Evolutionary conservation across 2,888 invertebrate genomes (phyloP).

Genomic region (Neuroscelio doddi): DNA sequence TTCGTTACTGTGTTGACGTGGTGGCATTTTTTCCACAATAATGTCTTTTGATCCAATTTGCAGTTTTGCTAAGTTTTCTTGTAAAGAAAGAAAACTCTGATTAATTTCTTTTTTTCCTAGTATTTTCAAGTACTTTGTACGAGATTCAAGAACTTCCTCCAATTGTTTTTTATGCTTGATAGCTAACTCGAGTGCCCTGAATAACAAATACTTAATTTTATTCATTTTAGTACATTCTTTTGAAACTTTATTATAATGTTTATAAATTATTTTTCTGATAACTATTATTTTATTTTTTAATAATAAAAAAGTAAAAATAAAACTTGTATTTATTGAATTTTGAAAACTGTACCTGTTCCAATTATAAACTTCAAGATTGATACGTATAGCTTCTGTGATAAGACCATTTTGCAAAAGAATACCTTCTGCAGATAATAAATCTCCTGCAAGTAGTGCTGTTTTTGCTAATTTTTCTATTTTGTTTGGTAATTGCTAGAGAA

Average conservation of each 20-base stretch:
- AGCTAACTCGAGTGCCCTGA: slow-evolving; percentile 83
- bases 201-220: slow-evolving; percentile 37
- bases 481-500: slow-evolving; percentile 72
- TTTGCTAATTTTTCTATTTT: slow-evolving; percentile 78
- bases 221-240: not conserved
- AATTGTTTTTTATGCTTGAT: slow-evolving; percentile 82
- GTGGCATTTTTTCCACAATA: slow-evolving; percentile 11
- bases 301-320: too few relatives aligned
- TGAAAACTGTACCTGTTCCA: slow-evolving; percentile 89
- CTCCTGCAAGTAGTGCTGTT: slow-evolving; percentile 80
- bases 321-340: too few relatives aligned
- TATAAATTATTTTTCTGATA: slow-evolving; percentile 3
- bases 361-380: slow-evolving; percentile 81
- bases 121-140: slow-evolving; percentile 78
- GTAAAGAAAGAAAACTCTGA: slow-evolving; percentile 73
- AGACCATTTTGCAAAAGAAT: slow-evolving; percentile 80
- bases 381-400: slow-evolving; percentile 80
- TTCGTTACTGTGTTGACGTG: slow-evolving; percentile 25
- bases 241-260: slow-evolving; percentile 7
- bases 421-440: slow-evolving; percentile 81
- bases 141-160: slow-evolving; percentile 81
- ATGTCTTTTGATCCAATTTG: slow-evolving; percentile 29
- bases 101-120: slow-evolving; percentile 76
- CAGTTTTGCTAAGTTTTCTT: slow-evolving; percentile 47
- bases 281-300: slow-evolving; percentile 6